Evolutionary conservation across 2,797 vertebrate genomes (phyloP).

Genomic region (Podargus strigoides): DNA sequence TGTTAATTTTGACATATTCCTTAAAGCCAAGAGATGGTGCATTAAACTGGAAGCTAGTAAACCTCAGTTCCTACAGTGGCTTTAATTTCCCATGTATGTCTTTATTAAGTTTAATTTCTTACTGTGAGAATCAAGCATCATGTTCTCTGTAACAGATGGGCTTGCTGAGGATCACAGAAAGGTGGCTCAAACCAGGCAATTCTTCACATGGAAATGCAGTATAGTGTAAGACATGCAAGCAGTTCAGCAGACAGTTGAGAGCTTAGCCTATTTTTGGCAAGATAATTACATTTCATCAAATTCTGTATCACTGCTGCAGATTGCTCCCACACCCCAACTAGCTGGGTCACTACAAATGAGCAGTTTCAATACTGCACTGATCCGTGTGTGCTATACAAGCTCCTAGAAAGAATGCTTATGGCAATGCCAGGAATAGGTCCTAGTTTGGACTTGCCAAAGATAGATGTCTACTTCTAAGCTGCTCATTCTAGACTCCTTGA

Average conservation of each 20-base stretch:
- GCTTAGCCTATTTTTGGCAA: not conserved
- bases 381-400: not conserved
- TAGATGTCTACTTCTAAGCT: not conserved
- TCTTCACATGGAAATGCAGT: not conserved
- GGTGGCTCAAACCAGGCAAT: not conserved
- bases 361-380: not conserved
- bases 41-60: not conserved
- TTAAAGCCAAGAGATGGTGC: not conserved
- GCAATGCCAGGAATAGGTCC: not conserved
- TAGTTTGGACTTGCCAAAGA: not conserved
- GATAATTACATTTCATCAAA: not conserved
- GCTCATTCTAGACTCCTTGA: not conserved
- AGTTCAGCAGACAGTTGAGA: not conserved
- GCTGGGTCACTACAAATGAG: not conserved
- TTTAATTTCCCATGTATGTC: not conserved
- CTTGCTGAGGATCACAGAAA: not conserved
- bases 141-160: not conserved
- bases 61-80: not conserved
- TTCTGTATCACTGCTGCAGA: not conserved
- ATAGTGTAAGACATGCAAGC: not conserved
- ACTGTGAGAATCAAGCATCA: not conserved
- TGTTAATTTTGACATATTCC: not conserved
- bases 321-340: not conserved
- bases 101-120: constrained; percentile 10
- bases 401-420: not conserved